phyloP scores from a whole-genome alignment of 2,113 vertebrate genomes.

The Hoplias malabaricus region DNA sequence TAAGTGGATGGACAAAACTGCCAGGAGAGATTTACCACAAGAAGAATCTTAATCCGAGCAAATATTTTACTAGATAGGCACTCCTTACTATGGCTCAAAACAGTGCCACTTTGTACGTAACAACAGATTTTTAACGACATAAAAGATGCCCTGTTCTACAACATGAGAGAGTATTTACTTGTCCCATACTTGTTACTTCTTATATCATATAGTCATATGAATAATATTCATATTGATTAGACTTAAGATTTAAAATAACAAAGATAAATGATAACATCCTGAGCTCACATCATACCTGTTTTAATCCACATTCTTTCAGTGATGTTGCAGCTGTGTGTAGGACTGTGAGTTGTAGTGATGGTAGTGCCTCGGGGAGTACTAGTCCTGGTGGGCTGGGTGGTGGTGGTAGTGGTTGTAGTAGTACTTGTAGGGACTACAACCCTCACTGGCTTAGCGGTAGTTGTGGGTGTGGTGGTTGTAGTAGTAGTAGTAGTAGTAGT shows the following conservation, averaged over 20 bases:
- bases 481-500: constrained; percentile 55
- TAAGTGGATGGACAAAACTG: constrained; percentile 88
- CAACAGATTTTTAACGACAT: too few species aligned
- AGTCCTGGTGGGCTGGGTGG: constrained; percentile 73
- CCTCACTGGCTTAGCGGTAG: constrained; percentile 60
- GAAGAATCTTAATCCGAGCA: neutral
- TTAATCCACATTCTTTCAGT: constrained; percentile 87
- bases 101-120: too few species aligned
- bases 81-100: too few species aligned
- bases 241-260: neutral
- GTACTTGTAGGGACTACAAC: constrained; percentile 69
- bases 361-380: constrained; percentile 64
- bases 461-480: constrained; percentile 55
- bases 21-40: constrained; percentile 45
- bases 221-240: too few species aligned
- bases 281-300: constrained; percentile 79
- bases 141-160: too few species aligned
- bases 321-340: constrained; percentile 85
- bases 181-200: too few species aligned
- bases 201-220: too few species aligned
- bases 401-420: constrained; percentile 59
- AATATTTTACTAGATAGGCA: too few species aligned
- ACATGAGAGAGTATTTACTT: too few species aligned
- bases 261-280: neutral
- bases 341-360: constrained; percentile 77